Conservation (phyloP, 2,797 vertebrate genomes). For the Catamblyrhynchus diadema region DNA sequence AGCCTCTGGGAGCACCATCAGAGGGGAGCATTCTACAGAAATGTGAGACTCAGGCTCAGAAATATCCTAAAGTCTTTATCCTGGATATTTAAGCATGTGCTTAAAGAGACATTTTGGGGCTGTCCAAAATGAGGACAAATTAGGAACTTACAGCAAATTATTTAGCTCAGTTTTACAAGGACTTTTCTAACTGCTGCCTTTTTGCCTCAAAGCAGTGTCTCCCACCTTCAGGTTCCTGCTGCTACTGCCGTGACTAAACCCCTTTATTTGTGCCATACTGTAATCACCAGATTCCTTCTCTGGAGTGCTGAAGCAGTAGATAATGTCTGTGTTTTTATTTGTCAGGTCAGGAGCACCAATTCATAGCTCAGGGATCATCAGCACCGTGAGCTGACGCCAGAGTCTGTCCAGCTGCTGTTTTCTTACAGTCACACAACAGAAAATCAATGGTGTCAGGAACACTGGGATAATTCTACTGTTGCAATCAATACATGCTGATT, state of each 20-base stretch:
- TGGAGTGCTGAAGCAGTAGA: conserved; percentile 19
- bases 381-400: conserved; percentile 23
- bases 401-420: conserved; percentile 66
- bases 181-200: background rate
- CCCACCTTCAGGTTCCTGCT: background rate
- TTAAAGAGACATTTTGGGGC: background rate
- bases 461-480: conserved; percentile 77
- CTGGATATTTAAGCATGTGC: background rate
- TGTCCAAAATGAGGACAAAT: background rate
- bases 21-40: background rate
- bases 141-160: background rate
- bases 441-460: conserved; percentile 83
- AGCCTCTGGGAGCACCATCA: background rate
- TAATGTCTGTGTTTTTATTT: conserved; percentile 45
- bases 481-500: conserved; percentile 80
- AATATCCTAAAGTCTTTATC: background rate
- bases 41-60: background rate
- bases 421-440: conserved; percentile 72
- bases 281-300: background rate
- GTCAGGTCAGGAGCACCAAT: conserved; percentile 39
- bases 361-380: conserved; percentile 35
- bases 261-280: conserved; percentile 24
- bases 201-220: background rate
- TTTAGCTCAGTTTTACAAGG: background rate
- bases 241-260: background rate